Evolutionary conservation across 2,888 invertebrate species (phyloP).

Genomic region (Ditylenchus weischeri): DNA sequence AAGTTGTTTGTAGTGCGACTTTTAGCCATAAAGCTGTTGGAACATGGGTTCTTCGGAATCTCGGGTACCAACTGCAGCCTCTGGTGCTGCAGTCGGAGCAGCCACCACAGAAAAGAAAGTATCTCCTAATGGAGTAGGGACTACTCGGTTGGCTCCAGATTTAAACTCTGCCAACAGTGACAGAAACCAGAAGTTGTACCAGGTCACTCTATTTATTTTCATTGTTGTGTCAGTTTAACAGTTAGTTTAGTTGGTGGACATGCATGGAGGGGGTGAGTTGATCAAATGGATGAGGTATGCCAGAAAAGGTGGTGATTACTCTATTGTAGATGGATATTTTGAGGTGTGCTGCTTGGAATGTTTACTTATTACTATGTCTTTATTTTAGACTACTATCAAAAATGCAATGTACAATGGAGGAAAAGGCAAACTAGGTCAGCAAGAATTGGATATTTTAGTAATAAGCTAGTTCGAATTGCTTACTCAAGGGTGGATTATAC

Average conservation of each 20-base stretch:
- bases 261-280: slow-evolving; percentile 85
- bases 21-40: too few species aligned
- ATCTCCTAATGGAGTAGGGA: background rate
- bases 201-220: background rate
- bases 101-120: background rate
- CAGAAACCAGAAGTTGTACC: slow-evolving; percentile 1
- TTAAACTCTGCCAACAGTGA: background rate
- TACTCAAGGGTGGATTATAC: too few species aligned
- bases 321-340: slow-evolving; percentile 34
- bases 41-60: slow-evolving; percentile 4
- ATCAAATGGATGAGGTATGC: slow-evolving; percentile 73
- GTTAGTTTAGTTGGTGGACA: slow-evolving; percentile 70
- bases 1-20: too few species aligned
- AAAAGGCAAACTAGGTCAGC: slow-evolving; percentile 71
- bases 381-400: slow-evolving; percentile 58
- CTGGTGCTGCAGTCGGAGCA: background rate
- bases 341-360: slow-evolving; percentile 2
- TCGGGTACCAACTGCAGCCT: background rate
- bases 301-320: slow-evolving; percentile 47
- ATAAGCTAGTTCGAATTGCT: too few species aligned
- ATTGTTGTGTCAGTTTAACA: background rate
- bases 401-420: slow-evolving; percentile 91
- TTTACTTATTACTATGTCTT: too few species aligned
- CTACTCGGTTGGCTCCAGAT: background rate
- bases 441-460: too few species aligned